Conservation (phyloP, 2,888 invertebrate species). For the Dorcus parallelipipedus region DNA sequence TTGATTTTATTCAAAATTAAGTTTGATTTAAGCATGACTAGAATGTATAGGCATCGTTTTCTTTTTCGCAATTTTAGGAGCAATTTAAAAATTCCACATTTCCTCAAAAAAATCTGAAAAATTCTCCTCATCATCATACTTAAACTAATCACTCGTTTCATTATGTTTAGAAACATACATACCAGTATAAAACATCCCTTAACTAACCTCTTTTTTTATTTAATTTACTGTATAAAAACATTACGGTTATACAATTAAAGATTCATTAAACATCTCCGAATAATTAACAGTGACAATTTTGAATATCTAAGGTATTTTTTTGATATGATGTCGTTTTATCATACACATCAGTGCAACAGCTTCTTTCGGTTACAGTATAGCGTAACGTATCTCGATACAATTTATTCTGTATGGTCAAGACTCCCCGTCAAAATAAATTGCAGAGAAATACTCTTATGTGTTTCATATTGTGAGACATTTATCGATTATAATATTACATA, state of each 20-base stretch:
- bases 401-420: too few relatives aligned
- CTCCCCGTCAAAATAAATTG: too few relatives aligned
- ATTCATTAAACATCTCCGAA: neutral
- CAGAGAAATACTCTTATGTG: too few relatives aligned
- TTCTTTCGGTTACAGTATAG: too few relatives aligned
- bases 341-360: too few relatives aligned
- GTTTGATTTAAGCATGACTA: too few relatives aligned
- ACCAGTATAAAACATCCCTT: constrained; percentile 20
- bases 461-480: neutral
- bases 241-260: constrained; percentile 3
- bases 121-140: neutral
- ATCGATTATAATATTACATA: neutral
- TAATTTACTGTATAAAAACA: constrained; percentile 9
- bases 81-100: too few relatives aligned
- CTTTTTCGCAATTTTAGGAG: too few relatives aligned
- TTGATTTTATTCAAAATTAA: too few relatives aligned
- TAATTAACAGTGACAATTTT: neutral
- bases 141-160: constrained; percentile 2
- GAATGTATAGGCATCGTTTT: too few relatives aligned
- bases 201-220: constrained; percentile 12
- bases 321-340: neutral
- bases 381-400: too few relatives aligned
- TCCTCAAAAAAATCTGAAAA: too few relatives aligned
- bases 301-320: constrained; percentile 1
- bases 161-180: constrained; percentile 14